A percentile compares a stretch with the other conserved stretches of the same genome.
These are phyloP conservation scores for Pelodiscus sinensis DNA, from an alignment of 2,113 vertebrate genomes.

Conservation along the genomic window DNA sequence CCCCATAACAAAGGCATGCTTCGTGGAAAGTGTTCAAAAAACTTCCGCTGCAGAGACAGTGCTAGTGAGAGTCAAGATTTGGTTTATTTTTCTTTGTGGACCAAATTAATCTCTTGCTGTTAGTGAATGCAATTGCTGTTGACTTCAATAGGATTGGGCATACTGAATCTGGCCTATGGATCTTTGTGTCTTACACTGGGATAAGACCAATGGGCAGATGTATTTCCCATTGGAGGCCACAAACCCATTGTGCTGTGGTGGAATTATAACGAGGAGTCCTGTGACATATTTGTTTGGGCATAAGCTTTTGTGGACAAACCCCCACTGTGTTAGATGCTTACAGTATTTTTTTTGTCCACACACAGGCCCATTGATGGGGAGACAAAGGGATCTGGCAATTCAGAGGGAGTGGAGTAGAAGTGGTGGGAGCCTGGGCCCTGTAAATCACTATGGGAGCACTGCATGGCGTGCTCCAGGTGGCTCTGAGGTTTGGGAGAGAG, in stretches of 20 bases:
- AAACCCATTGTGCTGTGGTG: background rate
- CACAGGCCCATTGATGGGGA: too few species aligned
- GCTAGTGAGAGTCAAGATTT: background rate
- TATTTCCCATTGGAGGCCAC: background rate
- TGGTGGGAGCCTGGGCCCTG: too few species aligned
- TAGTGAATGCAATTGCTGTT: background rate
- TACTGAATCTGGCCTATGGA: background rate
- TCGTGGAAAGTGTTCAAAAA: background rate
- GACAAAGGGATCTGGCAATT: too few species aligned
- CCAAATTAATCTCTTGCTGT: background rate
- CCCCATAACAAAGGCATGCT: background rate
- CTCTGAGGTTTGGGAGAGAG: too few species aligned
- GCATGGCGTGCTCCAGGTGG: too few species aligned
- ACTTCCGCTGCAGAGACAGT: background rate
- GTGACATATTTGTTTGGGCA: too few species aligned
- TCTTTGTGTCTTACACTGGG: background rate
- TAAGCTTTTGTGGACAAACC: too few species aligned
- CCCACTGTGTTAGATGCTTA: too few species aligned
- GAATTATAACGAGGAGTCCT: background rate
- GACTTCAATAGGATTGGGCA: background rate
- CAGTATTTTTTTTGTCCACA: too few species aligned
- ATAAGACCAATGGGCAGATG: background rate
- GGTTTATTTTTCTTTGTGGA: background rate
- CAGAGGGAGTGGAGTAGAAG: too few species aligned
- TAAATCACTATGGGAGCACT: too few species aligned